Evolutionary conservation across 2,113 vertebrate genomes (phyloP), one percentile per base, ranked within the genome.

Genomic region (Elanoides forficatus): DNA sequence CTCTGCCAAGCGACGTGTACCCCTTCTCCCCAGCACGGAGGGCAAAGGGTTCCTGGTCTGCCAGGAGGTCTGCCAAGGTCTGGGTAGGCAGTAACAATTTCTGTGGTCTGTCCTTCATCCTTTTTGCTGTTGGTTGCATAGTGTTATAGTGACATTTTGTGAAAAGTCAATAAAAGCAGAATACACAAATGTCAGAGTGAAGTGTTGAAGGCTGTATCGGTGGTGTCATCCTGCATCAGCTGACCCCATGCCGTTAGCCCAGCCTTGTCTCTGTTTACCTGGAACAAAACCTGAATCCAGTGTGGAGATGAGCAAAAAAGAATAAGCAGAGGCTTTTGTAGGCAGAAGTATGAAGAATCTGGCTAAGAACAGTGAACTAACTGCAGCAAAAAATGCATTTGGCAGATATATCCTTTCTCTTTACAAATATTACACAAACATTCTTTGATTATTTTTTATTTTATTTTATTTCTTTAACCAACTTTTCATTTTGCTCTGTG

Each of bases 401-500:
- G 91, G 89, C 89, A 53, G 16, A 76, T 66, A 42, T 6, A 50
- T 17, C 9, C 15, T 36, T 93, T 91, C 55, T 93, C 70, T 93
- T 97, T 96, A 80, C 75, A 78, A 91, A 89, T 80, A 93, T 32
- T 74, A 72, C 80, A 66, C 58, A 93, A 84, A 60, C 13, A n/a
- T 50, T 66, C 71, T 86, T 72, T 85, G 53, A 63, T 62, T 36
- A 32, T 22, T 36, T 66, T 36, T 27, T 66, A 60, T n/a, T 38
- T n/a, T 38, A 42, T 21, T 43, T 59, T 36, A 15, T 42, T 50
- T 43, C 60, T 96, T 86, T 32, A 88, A 79, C 19, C 66, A 81
- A 62, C 83, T 94, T 95, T 96, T 97, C 66, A 89, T 95, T 78
- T 95, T 80, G 45, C 48, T 68, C 25, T 27, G 43, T 80, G 78